phyloP scores from a whole-genome alignment of 2,113 vertebrate genomes.

The Nycticorax nycticorax region DNA sequence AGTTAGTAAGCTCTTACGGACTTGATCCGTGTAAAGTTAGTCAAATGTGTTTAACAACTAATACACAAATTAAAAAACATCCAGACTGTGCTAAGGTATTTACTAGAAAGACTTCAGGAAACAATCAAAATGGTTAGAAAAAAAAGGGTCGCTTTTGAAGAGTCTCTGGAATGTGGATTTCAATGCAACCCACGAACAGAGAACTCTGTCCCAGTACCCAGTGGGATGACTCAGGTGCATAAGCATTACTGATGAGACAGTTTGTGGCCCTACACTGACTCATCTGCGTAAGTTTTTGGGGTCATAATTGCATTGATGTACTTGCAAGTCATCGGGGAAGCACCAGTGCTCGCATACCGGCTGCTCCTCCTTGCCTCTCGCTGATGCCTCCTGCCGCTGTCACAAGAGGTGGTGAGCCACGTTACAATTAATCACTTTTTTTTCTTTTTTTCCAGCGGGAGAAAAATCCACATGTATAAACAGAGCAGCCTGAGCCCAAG shows the following conservation, averaged over 20 bases:
- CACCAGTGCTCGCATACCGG: background rate
- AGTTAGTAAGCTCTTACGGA: background rate
- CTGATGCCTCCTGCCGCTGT: background rate
- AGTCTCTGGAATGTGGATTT: background rate
- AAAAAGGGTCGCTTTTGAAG: background rate
- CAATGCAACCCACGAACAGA: background rate
- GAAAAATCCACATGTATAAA: background rate
- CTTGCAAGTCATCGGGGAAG: slow-evolving; percentile 40
- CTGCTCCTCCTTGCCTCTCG: background rate
- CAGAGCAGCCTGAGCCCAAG: background rate
- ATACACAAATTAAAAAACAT: background rate
- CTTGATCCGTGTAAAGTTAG: background rate
- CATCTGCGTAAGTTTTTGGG: slow-evolving; percentile 33
- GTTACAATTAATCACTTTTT: background rate
- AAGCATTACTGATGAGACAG: slow-evolving; percentile 34
- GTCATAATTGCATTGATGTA: slow-evolving; percentile 32
- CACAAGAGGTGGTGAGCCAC: background rate
- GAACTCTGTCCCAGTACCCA: background rate
- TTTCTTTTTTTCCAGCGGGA: background rate
- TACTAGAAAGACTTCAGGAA: background rate
- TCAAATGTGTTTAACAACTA: background rate
- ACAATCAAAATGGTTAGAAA: background rate
- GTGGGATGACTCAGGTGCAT: slow-evolving; percentile 27
- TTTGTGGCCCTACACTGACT: slow-evolving; percentile 38
- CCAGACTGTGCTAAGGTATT: background rate